These are phyloP conservation scores for Melieria crassipennis DNA, from an alignment of 2,888 invertebrate species.

Conservation along the genomic window DNA sequence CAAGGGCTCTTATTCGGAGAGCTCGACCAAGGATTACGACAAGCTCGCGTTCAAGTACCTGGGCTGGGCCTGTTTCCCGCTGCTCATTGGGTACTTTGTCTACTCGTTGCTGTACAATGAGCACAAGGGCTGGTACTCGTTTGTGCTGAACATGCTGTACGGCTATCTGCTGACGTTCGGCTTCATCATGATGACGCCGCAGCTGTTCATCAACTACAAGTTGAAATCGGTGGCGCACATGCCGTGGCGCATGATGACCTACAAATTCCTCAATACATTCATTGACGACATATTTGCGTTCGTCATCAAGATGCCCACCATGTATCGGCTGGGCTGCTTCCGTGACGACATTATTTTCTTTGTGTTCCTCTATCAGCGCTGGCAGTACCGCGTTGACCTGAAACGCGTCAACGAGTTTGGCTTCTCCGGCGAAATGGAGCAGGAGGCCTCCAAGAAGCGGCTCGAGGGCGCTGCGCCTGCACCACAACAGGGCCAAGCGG, in stretches of 20 bases:
- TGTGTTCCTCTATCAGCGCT: conserved; percentile 98
- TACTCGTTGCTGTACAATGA: conserved; percentile 96
- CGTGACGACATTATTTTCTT: conserved; percentile 99
- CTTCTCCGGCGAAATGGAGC: conserved; percentile 88
- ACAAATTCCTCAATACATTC: conserved; percentile 99
- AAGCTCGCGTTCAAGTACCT: conserved; percentile 95
- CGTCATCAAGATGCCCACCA: conserved; percentile 99
- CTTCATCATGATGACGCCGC: conserved; percentile 99
- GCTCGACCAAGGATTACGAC: conserved; percentile 94
- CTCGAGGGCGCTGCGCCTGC: conserved; percentile 37
- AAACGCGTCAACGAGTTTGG: conserved; percentile 97
- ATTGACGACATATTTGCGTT: conserved; percentile 99
- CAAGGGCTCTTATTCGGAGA: conserved; percentile 96
- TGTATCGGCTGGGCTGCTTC: conserved; percentile 98
- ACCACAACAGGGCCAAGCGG: conserved; percentile 7
- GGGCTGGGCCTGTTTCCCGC: conserved; percentile 95
- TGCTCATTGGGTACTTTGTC: conserved; percentile 90
- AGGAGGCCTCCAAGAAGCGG: conserved; percentile 49
- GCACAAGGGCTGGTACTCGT: conserved; percentile 99
- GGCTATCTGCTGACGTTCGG: conserved; percentile 98
- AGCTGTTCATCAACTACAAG: conserved; percentile 99
- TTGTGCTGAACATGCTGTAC: conserved; percentile 94
- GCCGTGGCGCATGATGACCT: conserved; percentile 99
- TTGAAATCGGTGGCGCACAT: conserved; percentile 98
- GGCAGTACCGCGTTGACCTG: conserved; percentile 97